Evolutionary conservation across 2,113 vertebrate species (phyloP), one percentile per base, ranked within the genome.

Genomic region (Sceloporus undulatus): DNA sequence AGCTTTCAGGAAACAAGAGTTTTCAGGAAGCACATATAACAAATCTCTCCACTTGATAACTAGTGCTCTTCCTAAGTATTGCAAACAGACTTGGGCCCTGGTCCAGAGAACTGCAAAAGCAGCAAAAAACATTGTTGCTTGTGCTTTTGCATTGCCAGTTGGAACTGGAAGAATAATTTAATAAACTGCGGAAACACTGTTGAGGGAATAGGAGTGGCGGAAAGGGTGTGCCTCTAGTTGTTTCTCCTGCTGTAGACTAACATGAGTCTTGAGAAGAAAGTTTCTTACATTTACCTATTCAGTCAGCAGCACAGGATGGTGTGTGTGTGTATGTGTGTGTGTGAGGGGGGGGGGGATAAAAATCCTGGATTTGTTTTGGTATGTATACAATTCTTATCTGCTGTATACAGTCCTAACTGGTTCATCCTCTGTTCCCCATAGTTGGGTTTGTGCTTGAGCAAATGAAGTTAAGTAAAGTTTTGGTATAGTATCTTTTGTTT

Each of bases 41-140:
- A 75, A 82, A 82, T 75, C 10, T 87, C 82, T 87, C 86, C 86
- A 82, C 79, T 82, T 75, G 70, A 87, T 27, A 82, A 52, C 68
- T 21, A 65, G 25, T 34, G 38, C 40, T 82, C 65, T 82, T 87
- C 81, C 79, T 75, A 48, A 75, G 7, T n/a, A 18, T 76, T 87
- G 70, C 54, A 34, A 42, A 48, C 1, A 82, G 70, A 74, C 8
- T 42, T 81, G 68, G 18, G 27, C 70, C 38, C 79, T 75, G 54
- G 29, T 75, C 86, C 79, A 87, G 38, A 75, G 42, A 65, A 82
- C 10, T 18, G n/a, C 27, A 79, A 52, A 76, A 79, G 21, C 84
- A 85, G 34, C 29, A 62, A 18, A 62, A 18, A 76, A 75, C 56
- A 75, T 76, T 85, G n/a, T 71, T 66, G 16, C 62, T 82, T 27